phyloP scores from a whole-genome alignment of 1,140 invertebrate genomes.

The Solenopsis invicta region DNA sequence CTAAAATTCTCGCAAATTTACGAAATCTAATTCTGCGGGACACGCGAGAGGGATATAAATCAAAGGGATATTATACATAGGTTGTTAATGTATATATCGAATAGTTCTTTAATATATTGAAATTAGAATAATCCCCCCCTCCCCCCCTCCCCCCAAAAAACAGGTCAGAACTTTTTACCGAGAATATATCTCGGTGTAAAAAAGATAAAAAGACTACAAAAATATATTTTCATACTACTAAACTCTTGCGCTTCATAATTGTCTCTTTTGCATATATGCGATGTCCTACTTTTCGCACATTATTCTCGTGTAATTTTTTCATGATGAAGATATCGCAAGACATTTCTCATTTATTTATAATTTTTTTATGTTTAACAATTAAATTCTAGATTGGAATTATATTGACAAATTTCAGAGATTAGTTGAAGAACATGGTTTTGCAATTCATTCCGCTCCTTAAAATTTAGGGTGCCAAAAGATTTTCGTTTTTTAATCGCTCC shows the following conservation, averaged over 20 bases:
- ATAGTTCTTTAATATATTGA: not conserved
- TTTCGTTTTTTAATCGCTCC: not conserved
- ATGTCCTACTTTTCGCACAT: not conserved
- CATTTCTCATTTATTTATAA: not conserved
- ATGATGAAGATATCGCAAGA: not conserved
- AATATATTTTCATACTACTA: not conserved
- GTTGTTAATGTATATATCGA: not conserved
- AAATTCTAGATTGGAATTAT: not conserved
- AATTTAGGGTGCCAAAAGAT: not conserved
- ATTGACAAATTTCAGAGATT: not conserved
- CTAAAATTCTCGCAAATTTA: conserved; percentile 7
- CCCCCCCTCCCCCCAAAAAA: no score
- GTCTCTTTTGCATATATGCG: not conserved
- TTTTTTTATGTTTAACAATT: not conserved
- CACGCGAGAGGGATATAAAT: not conserved
- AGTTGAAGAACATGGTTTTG: not conserved
- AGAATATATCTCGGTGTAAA: not conserved
- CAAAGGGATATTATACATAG: not conserved
- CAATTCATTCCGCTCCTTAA: not conserved
- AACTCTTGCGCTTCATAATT: conserved; percentile 5
- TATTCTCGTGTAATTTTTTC: not conserved
- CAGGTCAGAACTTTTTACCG: no score
- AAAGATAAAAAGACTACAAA: not conserved
- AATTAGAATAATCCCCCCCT: no score
- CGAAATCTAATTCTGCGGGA: not conserved